A percentile compares a stretch with the other conserved stretches of the same genome.
phyloP scores from a whole-genome alignment of 2,113 vertebrate species.

The Ariopsis seemanni region DNA sequence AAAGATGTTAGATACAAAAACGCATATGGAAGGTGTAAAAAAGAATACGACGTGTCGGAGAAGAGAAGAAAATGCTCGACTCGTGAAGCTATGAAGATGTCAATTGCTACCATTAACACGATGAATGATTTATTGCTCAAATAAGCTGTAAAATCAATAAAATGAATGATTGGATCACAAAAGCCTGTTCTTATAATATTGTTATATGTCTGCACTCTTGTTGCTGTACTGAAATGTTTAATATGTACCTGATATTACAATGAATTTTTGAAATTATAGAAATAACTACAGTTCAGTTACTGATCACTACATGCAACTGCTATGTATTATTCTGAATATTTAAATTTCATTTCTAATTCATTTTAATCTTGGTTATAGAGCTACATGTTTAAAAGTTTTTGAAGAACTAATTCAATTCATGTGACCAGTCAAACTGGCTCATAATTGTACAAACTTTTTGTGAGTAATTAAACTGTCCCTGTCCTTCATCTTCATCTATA shows the following conservation, averaged over 20 bases:
- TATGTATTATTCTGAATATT: not conserved
- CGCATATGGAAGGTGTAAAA: constrained; percentile 31
- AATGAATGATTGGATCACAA: not conserved
- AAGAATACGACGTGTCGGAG: not conserved
- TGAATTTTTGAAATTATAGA: not conserved
- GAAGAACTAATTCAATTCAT: not conserved
- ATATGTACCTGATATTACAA: not conserved
- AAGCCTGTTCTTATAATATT: not conserved
- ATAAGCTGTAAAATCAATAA: not conserved
- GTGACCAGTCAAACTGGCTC: not conserved
- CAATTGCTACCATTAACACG: not conserved
- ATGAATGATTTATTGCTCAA: not conserved
- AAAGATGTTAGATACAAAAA: constrained; percentile 78
- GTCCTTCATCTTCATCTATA: not conserved
- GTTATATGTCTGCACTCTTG: not conserved
- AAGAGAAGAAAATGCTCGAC: not conserved
- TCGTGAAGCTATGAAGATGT: constrained; percentile 4
- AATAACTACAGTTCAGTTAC: not conserved
- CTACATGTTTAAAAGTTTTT: not conserved
- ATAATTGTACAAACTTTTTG: not conserved
- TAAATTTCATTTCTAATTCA: not conserved
- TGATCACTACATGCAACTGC: not conserved
- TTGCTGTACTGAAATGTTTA: not conserved
- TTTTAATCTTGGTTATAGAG: not conserved
- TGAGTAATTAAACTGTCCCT: not conserved